Evolutionary conservation across 2,113 vertebrate genomes (phyloP).

Genomic region (Cinclus mexicanus): DNA sequence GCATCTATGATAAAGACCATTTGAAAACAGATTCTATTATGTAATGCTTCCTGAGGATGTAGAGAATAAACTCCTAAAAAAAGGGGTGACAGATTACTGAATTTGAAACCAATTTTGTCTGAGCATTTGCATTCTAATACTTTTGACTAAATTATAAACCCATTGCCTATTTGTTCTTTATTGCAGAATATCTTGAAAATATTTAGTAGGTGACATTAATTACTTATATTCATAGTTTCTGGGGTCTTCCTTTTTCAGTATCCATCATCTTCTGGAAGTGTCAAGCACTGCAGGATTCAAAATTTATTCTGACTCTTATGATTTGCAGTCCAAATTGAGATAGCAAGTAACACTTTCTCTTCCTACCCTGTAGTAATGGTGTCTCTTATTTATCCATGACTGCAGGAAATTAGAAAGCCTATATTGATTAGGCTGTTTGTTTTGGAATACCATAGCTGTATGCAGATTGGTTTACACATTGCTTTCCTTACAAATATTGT

Average conservation of each 20-base stretch:
- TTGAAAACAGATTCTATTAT: neutral
- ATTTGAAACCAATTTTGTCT: neutral
- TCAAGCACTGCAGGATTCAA: neutral
- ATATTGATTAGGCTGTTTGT: neutral
- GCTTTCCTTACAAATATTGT: neutral
- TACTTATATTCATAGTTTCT: neutral
- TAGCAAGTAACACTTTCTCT: neutral
- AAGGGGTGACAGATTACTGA: neutral
- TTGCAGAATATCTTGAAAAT: neutral
- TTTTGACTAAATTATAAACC: neutral
- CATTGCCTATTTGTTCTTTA: neutral
- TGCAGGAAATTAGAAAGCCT: conserved; percentile 20
- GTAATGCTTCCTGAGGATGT: neutral
- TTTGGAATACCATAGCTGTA: neutral
- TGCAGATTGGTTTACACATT: neutral
- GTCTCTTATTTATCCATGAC: neutral
- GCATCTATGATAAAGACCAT: neutral
- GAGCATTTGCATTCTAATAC: neutral
- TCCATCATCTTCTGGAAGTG: neutral
- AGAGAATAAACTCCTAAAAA: neutral
- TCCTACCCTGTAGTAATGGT: neutral
- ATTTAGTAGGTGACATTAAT: conserved; percentile 7
- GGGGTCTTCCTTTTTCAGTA: neutral
- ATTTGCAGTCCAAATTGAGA: conserved; percentile 1
- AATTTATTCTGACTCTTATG: conserved; percentile 5